A percentile compares a stretch with the other conserved stretches of the same genome.
phyloP scores from a whole-genome alignment of 2,797 vertebrate species.

The Protosalanx chinensis region DNA sequence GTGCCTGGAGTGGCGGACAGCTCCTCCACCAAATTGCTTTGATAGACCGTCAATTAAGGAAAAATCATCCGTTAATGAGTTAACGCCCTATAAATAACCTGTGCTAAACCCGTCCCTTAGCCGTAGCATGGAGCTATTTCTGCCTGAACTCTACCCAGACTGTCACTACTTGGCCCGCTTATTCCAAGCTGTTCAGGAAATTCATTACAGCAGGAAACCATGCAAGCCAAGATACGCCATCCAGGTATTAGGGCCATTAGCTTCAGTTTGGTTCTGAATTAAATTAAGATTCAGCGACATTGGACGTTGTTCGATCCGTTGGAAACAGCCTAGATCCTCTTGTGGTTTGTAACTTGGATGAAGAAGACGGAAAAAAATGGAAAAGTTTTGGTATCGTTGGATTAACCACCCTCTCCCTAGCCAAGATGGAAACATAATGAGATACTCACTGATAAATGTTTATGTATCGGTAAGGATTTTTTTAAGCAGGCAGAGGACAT shows the following conservation, averaged over 20 bases:
- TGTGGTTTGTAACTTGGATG: background rate
- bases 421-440: slow-evolving; percentile 24
- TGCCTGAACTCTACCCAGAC: background rate
- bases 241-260: slow-evolving; percentile 8
- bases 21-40: background rate
- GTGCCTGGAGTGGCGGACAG: background rate
- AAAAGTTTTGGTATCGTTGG: background rate
- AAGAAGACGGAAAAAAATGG: background rate
- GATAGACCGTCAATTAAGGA: background rate
- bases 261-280: background rate
- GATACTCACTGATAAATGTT: slow-evolving; percentile 12
- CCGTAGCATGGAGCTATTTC: background rate
- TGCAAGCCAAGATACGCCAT: background rate
- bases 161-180: background rate
- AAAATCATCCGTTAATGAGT: background rate
- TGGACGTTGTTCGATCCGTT: background rate
- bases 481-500: slow-evolving; percentile 15
- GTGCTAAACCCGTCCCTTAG: background rate
- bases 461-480: background rate
- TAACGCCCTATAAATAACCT: background rate
- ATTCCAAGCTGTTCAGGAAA: slow-evolving; percentile 15
- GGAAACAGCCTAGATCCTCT: background rate
- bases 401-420: background rate
- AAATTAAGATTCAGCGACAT: background rate
- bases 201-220: slow-evolving; percentile 9